These are phyloP conservation scores for Cololabis saira DNA, from an alignment of 2,113 vertebrate species.

Conservation along the genomic window DNA sequence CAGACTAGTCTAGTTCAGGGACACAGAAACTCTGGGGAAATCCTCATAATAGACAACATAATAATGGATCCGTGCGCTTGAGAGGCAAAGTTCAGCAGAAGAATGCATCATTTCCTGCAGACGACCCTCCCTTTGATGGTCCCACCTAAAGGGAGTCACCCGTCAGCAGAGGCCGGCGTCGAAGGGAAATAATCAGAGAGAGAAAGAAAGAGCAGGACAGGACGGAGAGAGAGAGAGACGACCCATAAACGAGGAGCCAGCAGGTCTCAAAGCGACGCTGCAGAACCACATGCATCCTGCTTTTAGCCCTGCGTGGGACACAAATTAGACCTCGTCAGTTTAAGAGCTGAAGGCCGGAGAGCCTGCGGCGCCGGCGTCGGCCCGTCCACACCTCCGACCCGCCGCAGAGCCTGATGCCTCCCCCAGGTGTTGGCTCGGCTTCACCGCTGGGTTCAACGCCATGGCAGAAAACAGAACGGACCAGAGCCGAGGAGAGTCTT, in stretches of 20 bases:
- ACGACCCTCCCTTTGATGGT: conserved; percentile 41
- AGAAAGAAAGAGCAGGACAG: conserved; percentile 39
- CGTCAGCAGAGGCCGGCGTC: conserved; percentile 17
- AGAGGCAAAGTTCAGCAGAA: too few species aligned
- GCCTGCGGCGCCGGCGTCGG: conserved; percentile 22
- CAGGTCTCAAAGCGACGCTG: conserved; percentile 19
- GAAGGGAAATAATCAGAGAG: conserved; percentile 62
- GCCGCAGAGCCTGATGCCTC: conserved; percentile 47
- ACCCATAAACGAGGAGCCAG: conserved; percentile 30
- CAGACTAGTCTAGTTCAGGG: too few species aligned
- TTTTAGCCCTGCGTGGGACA: conserved; percentile 34
- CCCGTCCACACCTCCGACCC: too few species aligned
- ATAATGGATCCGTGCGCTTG: too few species aligned
- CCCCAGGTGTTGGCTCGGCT: conserved; percentile 26
- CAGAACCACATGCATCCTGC: conserved; percentile 28
- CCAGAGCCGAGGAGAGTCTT: too few species aligned
- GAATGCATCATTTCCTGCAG: too few species aligned
- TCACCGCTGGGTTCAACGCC: too few species aligned
- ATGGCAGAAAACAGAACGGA: too few species aligned
- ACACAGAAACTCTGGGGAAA: background rate
- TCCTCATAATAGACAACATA: too few species aligned
- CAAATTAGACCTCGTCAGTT: conserved; percentile 26
- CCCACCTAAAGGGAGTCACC: conserved; percentile 67
- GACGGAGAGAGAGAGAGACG: conserved; percentile 48
- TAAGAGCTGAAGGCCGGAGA: conserved; percentile 13